Evolutionary conservation across 2,888 invertebrate genomes (phyloP).

Genomic region (Stomorhina lunata): DNA sequence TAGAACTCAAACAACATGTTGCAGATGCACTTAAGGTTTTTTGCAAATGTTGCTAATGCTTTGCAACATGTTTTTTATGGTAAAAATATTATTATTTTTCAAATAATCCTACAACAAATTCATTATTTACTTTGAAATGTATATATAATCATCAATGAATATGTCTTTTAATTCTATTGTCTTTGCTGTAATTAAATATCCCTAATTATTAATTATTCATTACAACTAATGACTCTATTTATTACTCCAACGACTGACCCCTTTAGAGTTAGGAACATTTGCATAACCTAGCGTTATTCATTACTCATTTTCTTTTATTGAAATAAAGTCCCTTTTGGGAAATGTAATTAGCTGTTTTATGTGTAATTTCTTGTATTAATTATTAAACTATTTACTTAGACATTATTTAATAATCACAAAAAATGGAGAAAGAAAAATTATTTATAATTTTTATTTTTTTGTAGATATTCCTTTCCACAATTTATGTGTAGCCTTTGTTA

Average conservation of each 20-base stretch:
- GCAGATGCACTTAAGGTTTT: too few species aligned
- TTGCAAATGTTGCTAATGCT: too few species aligned
- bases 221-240: constrained; percentile 3
- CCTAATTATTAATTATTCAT: background rate
- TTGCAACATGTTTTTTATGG: too few species aligned
- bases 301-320: background rate
- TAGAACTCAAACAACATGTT: too few species aligned
- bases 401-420: constrained; percentile 51
- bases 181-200: background rate
- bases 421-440: background rate
- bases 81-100: too few species aligned
- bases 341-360: constrained; percentile 45
- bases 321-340: constrained; percentile 24
- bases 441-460: constrained; percentile 39
- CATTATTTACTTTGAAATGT: too few species aligned
- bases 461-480: background rate
- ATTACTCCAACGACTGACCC: too few species aligned
- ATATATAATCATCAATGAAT: too few species aligned
- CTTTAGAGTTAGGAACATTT: too few species aligned
- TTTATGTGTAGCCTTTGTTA: background rate
- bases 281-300: constrained; percentile 5
- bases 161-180: background rate
- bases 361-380: constrained; percentile 29
- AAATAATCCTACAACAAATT: too few species aligned
- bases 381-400: constrained; percentile 49